Conservation (phyloP, 2,797 vertebrate genomes). For the Euphonia xanthogaster region DNA sequence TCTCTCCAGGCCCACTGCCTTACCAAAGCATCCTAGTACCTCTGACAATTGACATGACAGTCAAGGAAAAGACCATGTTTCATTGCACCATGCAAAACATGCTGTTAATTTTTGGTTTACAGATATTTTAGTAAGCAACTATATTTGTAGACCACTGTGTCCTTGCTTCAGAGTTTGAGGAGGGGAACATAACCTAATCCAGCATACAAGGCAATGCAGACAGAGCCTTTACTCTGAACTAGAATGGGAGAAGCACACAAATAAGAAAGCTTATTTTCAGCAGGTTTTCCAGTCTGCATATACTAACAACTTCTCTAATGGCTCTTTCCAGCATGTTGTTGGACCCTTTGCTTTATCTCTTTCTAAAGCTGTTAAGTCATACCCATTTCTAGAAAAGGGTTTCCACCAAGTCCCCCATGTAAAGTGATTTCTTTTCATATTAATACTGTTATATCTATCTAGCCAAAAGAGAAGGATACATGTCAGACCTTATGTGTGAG, state of each 20-base stretch:
- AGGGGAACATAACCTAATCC: not conserved
- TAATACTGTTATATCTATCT: not conserved
- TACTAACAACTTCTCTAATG: not conserved
- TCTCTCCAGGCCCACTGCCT: not conserved
- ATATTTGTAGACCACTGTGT: not conserved
- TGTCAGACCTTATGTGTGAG: not conserved
- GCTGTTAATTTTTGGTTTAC: not conserved
- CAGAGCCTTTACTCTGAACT: not conserved
- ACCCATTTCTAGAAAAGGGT: not conserved
- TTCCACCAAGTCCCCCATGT: not conserved
- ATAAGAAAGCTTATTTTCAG: not conserved
- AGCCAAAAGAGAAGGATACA: not conserved
- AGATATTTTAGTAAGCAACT: not conserved
- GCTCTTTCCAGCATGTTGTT: not conserved
- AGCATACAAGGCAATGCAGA: not conserved
- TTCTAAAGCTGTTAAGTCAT: not conserved
- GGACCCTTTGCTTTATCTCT: not conserved
- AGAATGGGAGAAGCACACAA: accelerated
- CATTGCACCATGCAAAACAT: not conserved
- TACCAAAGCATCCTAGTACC: not conserved
- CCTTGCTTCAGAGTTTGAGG: not conserved
- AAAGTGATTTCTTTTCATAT: not conserved
- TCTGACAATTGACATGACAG: not conserved
- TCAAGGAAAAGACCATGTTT: not conserved
- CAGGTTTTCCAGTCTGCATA: not conserved